Conservation (phyloP, 2,797 vertebrate species). For the Florisuga fusca region DNA sequence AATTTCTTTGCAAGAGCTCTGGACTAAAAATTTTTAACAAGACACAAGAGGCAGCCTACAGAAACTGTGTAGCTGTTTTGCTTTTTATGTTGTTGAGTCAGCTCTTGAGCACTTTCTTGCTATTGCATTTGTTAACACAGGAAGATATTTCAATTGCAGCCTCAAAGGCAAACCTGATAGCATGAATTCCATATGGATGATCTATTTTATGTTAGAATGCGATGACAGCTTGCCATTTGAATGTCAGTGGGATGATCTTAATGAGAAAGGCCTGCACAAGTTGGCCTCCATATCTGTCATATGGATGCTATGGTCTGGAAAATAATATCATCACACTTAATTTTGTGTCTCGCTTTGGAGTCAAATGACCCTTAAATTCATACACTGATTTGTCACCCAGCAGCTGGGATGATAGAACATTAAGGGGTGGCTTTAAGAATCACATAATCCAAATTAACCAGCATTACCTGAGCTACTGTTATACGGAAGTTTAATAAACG, state of each 20-base stretch:
- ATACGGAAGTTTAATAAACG: background rate
- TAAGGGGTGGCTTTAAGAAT: background rate
- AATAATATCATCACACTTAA: background rate
- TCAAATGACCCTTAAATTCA: background rate
- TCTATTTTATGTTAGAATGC: background rate
- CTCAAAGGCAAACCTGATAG: background rate
- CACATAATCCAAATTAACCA: background rate
- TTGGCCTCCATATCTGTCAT: background rate
- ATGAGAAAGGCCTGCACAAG: background rate
- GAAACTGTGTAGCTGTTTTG: background rate
- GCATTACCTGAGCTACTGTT: background rate
- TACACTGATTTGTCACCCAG: background rate
- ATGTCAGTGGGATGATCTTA: accelerated
- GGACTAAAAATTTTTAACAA: background rate
- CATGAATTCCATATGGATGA: background rate
- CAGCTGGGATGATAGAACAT: background rate
- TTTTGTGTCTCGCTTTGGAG: background rate
- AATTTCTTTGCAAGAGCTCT: background rate
- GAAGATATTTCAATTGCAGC: background rate
- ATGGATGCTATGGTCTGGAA: background rate
- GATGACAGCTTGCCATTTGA: background rate
- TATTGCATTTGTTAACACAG: background rate
- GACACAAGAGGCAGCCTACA: background rate
- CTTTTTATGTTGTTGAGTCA: background rate
- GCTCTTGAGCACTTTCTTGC: background rate